These are phyloP conservation scores for Tenrec ecaudatus DNA, from an alignment of 2,113 vertebrate genomes.

Conservation along the genomic window DNA sequence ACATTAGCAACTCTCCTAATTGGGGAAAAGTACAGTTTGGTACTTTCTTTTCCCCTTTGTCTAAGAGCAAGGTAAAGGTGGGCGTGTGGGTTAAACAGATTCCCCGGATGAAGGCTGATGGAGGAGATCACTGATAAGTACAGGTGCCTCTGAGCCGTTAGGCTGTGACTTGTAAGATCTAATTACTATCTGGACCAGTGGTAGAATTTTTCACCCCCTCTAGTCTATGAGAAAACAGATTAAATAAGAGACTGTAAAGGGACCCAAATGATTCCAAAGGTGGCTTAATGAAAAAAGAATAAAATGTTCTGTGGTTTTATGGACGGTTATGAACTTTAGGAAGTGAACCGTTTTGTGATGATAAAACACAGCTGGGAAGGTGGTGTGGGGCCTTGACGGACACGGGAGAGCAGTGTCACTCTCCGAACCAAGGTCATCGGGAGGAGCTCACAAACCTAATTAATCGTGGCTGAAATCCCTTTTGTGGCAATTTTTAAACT, in stretches of 20 bases:
- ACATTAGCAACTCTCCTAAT: conserved; percentile 54
- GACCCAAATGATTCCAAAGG: conserved; percentile 78
- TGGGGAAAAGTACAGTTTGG: not conserved
- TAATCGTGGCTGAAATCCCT: not conserved
- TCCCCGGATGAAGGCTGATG: conserved; percentile 58
- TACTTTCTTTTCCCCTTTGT: conserved; percentile 59
- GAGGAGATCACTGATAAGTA: conserved; percentile 57
- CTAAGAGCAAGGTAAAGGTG: conserved; percentile 59
- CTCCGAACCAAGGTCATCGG: conserved; percentile 39
- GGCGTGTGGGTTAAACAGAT: conserved; percentile 63
- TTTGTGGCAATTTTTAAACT: conserved; percentile 23
- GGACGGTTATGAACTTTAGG: conserved; percentile 75
- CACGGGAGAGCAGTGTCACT: conserved; percentile 17
- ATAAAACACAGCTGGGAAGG: conserved; percentile 71
- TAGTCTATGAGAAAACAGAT: conserved; percentile 78
- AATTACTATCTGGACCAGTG: conserved; percentile 80
- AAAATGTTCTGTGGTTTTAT: conserved; percentile 78
- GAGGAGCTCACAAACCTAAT: conserved; percentile 12
- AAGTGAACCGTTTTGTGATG: conserved; percentile 78
- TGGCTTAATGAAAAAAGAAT: conserved; percentile 79
- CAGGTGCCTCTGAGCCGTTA: conserved; percentile 67
- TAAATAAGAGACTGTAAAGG: conserved; percentile 78
- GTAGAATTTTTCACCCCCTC: conserved; percentile 63
- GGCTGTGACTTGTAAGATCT: conserved; percentile 66
- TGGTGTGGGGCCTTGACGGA: conserved; percentile 28